phyloP scores from a whole-genome alignment of 2,888 invertebrate species.

The Drosophila neonasuta region DNA sequence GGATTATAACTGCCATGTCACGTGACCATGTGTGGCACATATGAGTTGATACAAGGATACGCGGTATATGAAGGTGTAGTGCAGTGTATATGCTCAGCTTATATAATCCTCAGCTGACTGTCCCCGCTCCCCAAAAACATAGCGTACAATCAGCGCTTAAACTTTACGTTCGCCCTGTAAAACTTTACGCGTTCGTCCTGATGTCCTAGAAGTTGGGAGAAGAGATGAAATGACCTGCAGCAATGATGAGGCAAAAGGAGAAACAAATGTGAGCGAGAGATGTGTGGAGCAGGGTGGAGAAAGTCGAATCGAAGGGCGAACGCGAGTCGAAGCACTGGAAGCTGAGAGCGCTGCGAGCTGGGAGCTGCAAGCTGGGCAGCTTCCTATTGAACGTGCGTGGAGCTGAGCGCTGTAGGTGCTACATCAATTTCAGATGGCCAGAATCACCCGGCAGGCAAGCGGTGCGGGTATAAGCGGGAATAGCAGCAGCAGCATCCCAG shows the following conservation, averaged over 20 bases:
- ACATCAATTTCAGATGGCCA: slow-evolving; percentile 73
- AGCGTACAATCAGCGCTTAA: slow-evolving; percentile 67
- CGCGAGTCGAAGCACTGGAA: slow-evolving; percentile 19
- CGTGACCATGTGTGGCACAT: slow-evolving; percentile 24
- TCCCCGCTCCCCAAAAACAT: slow-evolving; percentile 19
- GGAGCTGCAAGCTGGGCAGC: slow-evolving; percentile 16
- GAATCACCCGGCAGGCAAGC: slow-evolving; percentile 41
- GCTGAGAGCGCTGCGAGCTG: not conserved
- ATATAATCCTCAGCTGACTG: slow-evolving; percentile 42
- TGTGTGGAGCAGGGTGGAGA: not conserved
- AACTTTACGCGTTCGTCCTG: slow-evolving; percentile 62
- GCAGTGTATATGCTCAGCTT: slow-evolving; percentile 48
- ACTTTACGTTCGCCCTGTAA: slow-evolving; percentile 70
- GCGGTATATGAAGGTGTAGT: slow-evolving; percentile 25
- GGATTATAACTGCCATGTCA: slow-evolving; percentile 28
- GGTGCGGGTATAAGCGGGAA: slow-evolving; percentile 8
- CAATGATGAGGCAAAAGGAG: slow-evolving; percentile 16
- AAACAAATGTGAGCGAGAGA: not conserved
- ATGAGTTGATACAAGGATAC: not conserved
- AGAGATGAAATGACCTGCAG: slow-evolving; percentile 60
- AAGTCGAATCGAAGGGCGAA: slow-evolving; percentile 42
- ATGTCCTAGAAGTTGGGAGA: slow-evolving; percentile 17
- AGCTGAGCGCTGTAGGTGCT: slow-evolving; percentile 67
- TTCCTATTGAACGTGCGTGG: slow-evolving; percentile 64
- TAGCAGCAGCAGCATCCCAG: slow-evolving; percentile 43